These are phyloP conservation scores for Caranx melampygus DNA, from an alignment of 2,113 vertebrate genomes.

Conservation along the genomic window DNA sequence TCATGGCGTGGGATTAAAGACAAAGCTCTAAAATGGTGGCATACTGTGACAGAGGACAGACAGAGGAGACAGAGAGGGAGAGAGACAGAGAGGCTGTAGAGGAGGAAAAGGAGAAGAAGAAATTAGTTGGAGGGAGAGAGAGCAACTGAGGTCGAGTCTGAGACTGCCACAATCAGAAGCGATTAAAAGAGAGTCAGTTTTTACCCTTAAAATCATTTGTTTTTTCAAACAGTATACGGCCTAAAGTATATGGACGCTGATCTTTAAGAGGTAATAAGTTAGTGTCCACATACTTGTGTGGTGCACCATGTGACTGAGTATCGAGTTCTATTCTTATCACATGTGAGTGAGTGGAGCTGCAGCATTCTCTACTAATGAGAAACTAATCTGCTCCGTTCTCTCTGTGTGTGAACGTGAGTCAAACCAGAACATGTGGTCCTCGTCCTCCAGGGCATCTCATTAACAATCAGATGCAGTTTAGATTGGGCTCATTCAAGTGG, in stretches of 20 bases:
- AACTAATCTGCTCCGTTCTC: slow-evolving; percentile 7
- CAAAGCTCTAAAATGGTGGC: slow-evolving; percentile 81
- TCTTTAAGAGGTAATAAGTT: too few relatives aligned
- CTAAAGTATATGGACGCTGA: not conserved
- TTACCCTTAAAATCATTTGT: not conserved
- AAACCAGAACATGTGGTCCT: slow-evolving; percentile 23
- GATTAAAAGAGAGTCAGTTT: too few relatives aligned
- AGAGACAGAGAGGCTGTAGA: not conserved
- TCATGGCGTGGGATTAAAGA: slow-evolving; percentile 80
- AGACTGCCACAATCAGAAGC: not conserved
- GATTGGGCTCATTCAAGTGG: slow-evolving; percentile 27
- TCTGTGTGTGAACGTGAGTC: slow-evolving; percentile 27
- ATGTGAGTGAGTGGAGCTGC: slow-evolving; percentile 29
- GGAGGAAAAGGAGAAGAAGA: not conserved
- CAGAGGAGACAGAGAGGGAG: slow-evolving; percentile 44
- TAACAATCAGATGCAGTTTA: slow-evolving; percentile 33
- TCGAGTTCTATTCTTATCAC: not conserved
- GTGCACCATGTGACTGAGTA: not conserved
- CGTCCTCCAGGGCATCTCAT: slow-evolving; percentile 38
- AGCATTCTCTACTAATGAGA: slow-evolving; percentile 34
- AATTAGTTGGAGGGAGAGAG: not conserved
- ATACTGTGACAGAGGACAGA: slow-evolving; percentile 44
- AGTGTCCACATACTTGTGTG: not conserved
- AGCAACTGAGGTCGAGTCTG: not conserved
- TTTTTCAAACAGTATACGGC: too few relatives aligned